Base-by-base conservation (phyloP, 1,140 invertebrate genomes). In the Bombyx mandarina region DNA sequence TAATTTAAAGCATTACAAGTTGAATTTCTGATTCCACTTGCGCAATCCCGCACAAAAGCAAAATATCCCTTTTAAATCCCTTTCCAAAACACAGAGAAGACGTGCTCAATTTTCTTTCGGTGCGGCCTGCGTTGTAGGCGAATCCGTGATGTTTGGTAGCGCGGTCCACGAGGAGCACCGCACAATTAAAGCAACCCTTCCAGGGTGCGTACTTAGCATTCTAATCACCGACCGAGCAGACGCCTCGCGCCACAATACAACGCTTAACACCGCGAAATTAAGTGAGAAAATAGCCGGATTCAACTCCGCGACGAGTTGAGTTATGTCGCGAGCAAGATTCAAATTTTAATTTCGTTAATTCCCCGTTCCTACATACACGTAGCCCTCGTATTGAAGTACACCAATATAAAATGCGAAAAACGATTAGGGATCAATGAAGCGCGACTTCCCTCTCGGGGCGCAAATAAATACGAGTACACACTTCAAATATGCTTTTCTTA, bases 401-500 rank as follows among this genome's bases (percentile, higher is more conserved):
- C 75, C 69, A 83, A 77, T 81, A 85, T 81, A 85, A 86, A 83
- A 84, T 80, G 73, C 70, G 77, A 79, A 85, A 84, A 87, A 82
- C 82, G 81, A 85, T 87, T 84, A 82, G 82, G 75, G 81, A 82
- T 79, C 84, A 87, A 87, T 87, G 84, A 87, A 83, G 84, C 84
- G 71, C 75, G 68, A 59, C 65, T 80, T 78, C 79, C 79, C 79
- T 79, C 73, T 74, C 67, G 73, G 75, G 75, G 75, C 73, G 76
- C 82, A 82, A 84, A 85, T 84, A 84, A 84, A 78, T 73, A 78
- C 63, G 66, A 82, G 83, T 86, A 84, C 84, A 87, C 81, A 87
- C 84, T 85, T 82, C 78, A 84, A 87, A 87, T 87, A 87, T 87
- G 84, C 84, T 84, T 87, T 87, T 85, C 84, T 87, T 87, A 87